Evolutionary conservation across 2,888 invertebrate genomes (phyloP), one percentile per base, ranked within the genome.

Genomic region (Synanthedon formicaeformis): DNA sequence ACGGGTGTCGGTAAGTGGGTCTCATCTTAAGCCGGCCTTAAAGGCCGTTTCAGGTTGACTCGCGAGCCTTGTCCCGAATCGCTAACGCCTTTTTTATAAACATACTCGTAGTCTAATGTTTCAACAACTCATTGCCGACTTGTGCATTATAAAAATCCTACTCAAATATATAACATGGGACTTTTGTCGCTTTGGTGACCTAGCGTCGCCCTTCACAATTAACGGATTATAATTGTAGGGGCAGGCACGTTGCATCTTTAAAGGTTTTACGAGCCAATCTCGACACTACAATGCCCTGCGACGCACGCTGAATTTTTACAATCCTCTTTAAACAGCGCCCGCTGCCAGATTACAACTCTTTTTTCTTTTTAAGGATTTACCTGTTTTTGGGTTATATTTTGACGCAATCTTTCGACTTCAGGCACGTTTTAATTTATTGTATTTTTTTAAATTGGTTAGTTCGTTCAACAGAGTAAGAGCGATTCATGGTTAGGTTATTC

Each of bases 221-320:
- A 79, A 75, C 71, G 69, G 69, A 73, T 77, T 76, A 75, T 75
- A 78, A 79, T 79, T 71, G 74, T 63, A 62, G 67, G 66, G 73
- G 71, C 60, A 65, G 67, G 67, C 77, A 70, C 73, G 72, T 72
- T 60, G 59, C 66, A 64, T 60, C 62, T 73, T 75, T 71, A 75
- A 66, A 67, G 64, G 61, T 61, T 73, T 75, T 71, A 75, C 66
- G 69, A 65, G 61, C 62, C 67, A 65, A 68, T 71, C 69, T 65
- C 61, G 45, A 45, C 45, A 13, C 45, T 34, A 45, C 45, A 13
- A 45, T 45, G 14, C 13, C 23, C 23, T 8, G 51, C 45, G 55
- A 75, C 75, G 71, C 70, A 69, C 55, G 51, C 60, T 53, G 73
- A 74, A 75, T 75, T 59, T 60, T 52, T 60, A 61, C 60, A 53